Evolutionary conservation across 2,797 vertebrate species (phyloP).

Genomic region (Prionace glauca): DNA sequence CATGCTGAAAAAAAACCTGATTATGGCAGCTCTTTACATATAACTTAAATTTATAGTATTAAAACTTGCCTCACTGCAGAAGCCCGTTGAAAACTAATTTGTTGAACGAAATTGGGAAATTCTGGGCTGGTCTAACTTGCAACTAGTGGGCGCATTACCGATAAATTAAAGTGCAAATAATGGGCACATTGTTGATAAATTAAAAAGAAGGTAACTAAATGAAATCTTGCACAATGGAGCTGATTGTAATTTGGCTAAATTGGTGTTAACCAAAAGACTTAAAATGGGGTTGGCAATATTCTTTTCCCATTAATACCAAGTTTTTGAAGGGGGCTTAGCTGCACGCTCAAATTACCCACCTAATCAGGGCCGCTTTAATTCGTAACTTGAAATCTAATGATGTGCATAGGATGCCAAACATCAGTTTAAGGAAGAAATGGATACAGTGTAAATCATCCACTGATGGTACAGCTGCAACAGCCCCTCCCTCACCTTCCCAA

Average conservation of each 20-base stretch:
- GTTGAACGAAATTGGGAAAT: background rate
- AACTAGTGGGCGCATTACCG: background rate
- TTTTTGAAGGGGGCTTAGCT: background rate
- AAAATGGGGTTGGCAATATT: background rate
- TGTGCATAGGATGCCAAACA: background rate
- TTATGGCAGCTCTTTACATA: background rate
- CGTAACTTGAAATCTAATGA: background rate
- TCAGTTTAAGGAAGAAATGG: background rate
- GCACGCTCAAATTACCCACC: background rate
- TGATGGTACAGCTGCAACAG: background rate
- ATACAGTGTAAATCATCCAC: too few relatives aligned
- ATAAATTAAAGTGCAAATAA: background rate
- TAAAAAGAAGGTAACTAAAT: background rate
- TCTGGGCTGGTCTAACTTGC: background rate
- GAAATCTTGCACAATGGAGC: background rate
- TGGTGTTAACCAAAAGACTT: background rate
- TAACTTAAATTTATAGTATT: conserved; percentile 12
- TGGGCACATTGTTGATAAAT: background rate
- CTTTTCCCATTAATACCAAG: background rate
- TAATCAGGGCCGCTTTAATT: background rate
- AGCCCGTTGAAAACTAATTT: background rate
- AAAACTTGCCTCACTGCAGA: background rate
- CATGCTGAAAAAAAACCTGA: background rate
- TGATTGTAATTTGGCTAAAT: background rate
- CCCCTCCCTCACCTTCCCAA: background rate